Evolutionary conservation across 2,888 invertebrate species (phyloP), one percentile per base, ranked within the genome.

Genomic region (Stenoptilia bipunctidactyla): DNA sequence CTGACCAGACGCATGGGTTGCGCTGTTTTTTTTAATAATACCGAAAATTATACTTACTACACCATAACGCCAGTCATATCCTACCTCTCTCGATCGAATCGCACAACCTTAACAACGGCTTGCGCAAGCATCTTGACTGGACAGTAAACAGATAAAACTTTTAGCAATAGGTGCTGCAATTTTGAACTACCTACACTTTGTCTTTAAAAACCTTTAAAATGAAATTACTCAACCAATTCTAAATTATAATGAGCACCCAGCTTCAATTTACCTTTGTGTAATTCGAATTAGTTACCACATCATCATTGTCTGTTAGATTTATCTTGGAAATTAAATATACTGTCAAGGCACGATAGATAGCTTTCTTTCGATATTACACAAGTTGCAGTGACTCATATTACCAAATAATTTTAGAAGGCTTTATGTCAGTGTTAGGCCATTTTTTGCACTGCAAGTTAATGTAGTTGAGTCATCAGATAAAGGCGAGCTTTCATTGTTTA

Each of bases 351-450:
- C 9, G 34, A 34, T 13, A 9, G 40, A 40, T 48, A 58, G 55
- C 59, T 58, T 56, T 51, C 56, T 53, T 50, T 56, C 45, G 40
- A 45, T 35, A 51, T 70, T 70, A 64, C 53, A 59, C 60, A 68
- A 69, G 30, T 10, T 30, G n/a, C 45, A 46, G 49, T 66, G 68
- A 70, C 51, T 71, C 61, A 69, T 65, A 64, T 66, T 59, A 56
- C 60, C 58, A 58, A 66, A 66, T 66, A 58, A 56, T 55, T 50
- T 50, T 53, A 45, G 49, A 47, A 50, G 48, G 53, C 52, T 45
- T 52, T 46, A 47, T 45, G 48, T 41, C 38, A 4, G 2, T 5
- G 6, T 8, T 34, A 12, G 13, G 34, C 14, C 2, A 4, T 14
- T 14, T 34, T 5, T 20, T 13, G 14, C 14, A 9, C 12, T 6